Conservation (phyloP, 1,140 invertebrate species). For the Stenopsyche tienmushanensis region DNA sequence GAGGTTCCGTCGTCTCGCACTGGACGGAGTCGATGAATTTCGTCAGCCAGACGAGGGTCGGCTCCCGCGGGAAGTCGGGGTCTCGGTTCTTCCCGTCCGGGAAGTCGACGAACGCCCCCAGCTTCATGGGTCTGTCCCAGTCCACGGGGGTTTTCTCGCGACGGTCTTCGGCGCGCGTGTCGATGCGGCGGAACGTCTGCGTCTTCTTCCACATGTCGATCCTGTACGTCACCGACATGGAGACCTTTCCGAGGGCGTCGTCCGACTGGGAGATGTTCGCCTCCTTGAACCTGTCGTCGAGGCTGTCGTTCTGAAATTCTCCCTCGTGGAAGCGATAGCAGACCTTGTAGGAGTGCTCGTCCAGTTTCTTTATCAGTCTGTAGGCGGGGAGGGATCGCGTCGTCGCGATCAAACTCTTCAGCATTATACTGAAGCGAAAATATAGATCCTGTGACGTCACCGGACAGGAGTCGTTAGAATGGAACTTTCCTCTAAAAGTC, state of each 20-base stretch:
- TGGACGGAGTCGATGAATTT: too few relatives aligned
- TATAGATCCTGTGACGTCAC: too few relatives aligned
- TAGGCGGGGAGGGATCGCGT: conserved; percentile 12
- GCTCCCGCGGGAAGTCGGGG: not conserved
- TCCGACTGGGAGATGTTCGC: not conserved
- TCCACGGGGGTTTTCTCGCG: not conserved
- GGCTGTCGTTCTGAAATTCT: not conserved
- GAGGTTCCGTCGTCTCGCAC: not conserved
- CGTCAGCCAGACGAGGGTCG: not conserved
- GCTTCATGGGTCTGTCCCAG: not conserved
- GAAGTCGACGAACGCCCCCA: conserved; percentile 11
- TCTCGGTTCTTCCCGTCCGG: too few relatives aligned
- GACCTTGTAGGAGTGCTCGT: not conserved
- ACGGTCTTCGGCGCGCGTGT: not conserved
- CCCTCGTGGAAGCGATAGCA: conserved; percentile 4
- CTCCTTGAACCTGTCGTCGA: not conserved
- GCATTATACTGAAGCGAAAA: not conserved
- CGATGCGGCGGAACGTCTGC: not conserved
- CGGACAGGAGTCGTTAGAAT: too few relatives aligned
- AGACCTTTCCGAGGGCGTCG: not conserved
- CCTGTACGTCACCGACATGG: not conserved
- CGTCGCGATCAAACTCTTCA: conserved; percentile 1
- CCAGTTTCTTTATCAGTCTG: conserved; percentile 5
- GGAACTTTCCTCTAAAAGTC: too few relatives aligned
- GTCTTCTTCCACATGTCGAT: too few relatives aligned